Evolutionary conservation across 2,113 vertebrate species (phyloP).

Genomic region (Mus pahari): DNA sequence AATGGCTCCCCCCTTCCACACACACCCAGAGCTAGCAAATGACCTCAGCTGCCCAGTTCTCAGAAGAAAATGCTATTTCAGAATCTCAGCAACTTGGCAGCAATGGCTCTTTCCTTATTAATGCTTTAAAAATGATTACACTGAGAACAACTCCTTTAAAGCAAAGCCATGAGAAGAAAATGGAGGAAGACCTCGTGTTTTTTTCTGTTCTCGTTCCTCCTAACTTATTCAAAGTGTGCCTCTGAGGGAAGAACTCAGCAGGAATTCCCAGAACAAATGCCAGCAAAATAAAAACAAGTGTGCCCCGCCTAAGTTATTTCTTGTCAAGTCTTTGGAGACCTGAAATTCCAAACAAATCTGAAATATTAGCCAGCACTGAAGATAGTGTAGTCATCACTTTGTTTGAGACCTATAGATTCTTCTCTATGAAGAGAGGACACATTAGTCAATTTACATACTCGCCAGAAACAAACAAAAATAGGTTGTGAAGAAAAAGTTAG

Average conservation of each 20-base stretch:
- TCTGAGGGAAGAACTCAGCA: slow-evolving; percentile 6
- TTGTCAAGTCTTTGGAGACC: not conserved
- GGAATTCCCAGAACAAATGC: slow-evolving; percentile 27
- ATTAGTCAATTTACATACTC: not conserved
- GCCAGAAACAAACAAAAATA: not conserved
- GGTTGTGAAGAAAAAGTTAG: not conserved
- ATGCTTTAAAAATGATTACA: slow-evolving; percentile 52
- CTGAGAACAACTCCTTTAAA: slow-evolving; percentile 36
- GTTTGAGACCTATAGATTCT: not conserved
- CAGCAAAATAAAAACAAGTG: slow-evolving; percentile 10
- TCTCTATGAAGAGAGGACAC: not conserved
- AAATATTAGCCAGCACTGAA: not conserved
- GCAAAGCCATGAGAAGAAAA: slow-evolving; percentile 44
- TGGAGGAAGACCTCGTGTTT: not conserved
- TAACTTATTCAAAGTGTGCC: slow-evolving; percentile 64
- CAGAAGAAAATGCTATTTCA: slow-evolving; percentile 82
- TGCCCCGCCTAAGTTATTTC: not conserved
- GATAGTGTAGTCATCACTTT: not conserved
- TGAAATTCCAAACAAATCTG: not conserved
- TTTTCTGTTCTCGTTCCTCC: slow-evolving; percentile 61
- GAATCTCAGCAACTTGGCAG: slow-evolving; percentile 78
- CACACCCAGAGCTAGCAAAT: slow-evolving; percentile 83
- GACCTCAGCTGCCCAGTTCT: slow-evolving; percentile 84
- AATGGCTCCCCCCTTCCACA: not conserved
- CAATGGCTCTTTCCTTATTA: slow-evolving; percentile 67